These are phyloP conservation scores for Pseudomyrmex gracilis DNA, from an alignment of 1,140 invertebrate genomes.

Conservation along the genomic window DNA sequence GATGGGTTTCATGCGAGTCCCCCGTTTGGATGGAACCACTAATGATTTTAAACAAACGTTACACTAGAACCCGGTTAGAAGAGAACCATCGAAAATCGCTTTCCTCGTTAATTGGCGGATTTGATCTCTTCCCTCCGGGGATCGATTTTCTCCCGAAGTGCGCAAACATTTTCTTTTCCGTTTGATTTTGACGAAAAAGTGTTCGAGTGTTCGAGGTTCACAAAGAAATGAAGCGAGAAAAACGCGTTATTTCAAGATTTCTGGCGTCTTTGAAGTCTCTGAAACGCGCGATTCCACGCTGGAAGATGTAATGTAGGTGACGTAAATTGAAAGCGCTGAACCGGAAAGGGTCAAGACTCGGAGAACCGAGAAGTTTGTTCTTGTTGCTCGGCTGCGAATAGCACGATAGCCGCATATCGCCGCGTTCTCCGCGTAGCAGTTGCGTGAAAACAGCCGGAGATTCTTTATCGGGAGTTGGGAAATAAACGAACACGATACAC, in stretches of 20 bases:
- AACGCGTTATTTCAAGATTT: constrained; percentile 6
- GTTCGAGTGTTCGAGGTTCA: neutral
- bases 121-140: constrained; percentile 18
- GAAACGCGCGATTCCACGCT: constrained; percentile 20
- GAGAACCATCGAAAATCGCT: constrained; percentile 1
- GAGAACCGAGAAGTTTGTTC: constrained; percentile 30
- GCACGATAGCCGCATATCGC: constrained; percentile 49
- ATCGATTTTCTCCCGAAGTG: constrained; percentile 46
- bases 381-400: constrained; percentile 11
- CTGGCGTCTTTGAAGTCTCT: neutral
- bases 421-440: neutral
- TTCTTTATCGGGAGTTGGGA: constrained; percentile 41
- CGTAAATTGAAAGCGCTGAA: constrained; percentile 58
- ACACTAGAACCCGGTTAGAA: neutral
- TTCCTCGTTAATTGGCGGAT: constrained; percentile 49
- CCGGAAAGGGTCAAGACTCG: constrained; percentile 57
- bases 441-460: constrained; percentile 50
- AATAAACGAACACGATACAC: constrained; percentile 54
- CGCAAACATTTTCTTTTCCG: neutral
- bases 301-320: constrained; percentile 33
- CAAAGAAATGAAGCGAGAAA: neutral
- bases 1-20: constrained; percentile 53
- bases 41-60: constrained; percentile 60
- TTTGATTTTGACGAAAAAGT: neutral
- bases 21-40: constrained; percentile 18